phyloP scores from a whole-genome alignment of 2,797 vertebrate species.

The Fratercula arctica region DNA sequence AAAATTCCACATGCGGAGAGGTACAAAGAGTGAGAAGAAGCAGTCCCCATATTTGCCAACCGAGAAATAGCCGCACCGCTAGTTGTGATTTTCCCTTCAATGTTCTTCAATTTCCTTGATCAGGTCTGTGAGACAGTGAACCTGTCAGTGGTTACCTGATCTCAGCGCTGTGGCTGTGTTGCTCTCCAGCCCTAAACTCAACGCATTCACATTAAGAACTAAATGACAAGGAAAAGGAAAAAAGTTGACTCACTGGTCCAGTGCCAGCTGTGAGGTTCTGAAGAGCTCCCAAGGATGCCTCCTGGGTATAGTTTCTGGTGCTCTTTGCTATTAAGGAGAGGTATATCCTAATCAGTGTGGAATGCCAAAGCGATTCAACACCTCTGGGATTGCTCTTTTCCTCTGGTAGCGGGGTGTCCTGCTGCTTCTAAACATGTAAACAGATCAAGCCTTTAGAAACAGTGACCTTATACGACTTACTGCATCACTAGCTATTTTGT shows the following conservation, averaged over 20 bases:
- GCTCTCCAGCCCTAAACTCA: background rate
- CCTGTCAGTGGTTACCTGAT: background rate
- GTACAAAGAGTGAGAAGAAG: background rate
- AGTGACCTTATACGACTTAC: background rate
- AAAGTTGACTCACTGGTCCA: constrained; percentile 77
- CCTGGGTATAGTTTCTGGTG: constrained; percentile 82
- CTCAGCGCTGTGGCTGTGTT: background rate
- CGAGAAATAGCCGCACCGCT: background rate
- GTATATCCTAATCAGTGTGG: constrained; percentile 90
- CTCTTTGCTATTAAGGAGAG: constrained; percentile 91
- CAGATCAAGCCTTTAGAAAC: constrained; percentile 28
- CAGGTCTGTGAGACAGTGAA: background rate
- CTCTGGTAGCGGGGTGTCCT: constrained; percentile 79
- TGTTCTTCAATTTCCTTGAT: background rate
- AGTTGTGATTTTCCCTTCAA: background rate
- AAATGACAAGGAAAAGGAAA: background rate
- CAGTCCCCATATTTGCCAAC: background rate
- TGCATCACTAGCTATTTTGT: background rate
- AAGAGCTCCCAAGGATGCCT: constrained; percentile 89
- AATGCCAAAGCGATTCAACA: constrained; percentile 89
- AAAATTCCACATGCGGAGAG: background rate
- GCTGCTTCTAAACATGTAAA: constrained; percentile 68
- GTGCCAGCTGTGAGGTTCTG: constrained; percentile 92
- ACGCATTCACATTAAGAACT: background rate
- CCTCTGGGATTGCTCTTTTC: constrained; percentile 87